A percentile compares a stretch with the other conserved stretches of the same genome.
Conservation (phyloP, 2,888 invertebrate genomes). For the Marronus borbonicus region DNA sequence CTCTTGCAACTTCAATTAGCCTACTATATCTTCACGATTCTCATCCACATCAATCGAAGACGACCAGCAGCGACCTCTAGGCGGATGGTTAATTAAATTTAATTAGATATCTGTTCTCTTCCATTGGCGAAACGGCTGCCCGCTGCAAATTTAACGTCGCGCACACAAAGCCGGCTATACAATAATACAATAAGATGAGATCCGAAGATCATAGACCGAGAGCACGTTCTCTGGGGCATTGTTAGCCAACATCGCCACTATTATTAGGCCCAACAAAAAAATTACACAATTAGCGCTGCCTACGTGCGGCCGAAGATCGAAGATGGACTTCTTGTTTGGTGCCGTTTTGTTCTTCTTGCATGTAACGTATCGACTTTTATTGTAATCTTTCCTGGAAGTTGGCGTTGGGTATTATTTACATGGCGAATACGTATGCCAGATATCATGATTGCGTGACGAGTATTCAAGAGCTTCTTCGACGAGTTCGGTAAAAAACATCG, state of each 20-base stretch:
- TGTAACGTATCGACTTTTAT: constrained; percentile 8
- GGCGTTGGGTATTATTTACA: too few relatives aligned
- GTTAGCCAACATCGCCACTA: not conserved
- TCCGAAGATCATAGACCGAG: not conserved
- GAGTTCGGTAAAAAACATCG: too few relatives aligned
- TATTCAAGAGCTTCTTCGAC: too few relatives aligned
- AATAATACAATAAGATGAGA: constrained; percentile 1
- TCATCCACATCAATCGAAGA: not conserved
- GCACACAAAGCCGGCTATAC: not conserved
- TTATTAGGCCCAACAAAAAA: constrained; percentile 3
- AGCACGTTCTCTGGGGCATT: not conserved
- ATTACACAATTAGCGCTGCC: constrained; percentile 11
- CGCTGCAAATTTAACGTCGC: constrained; percentile 7
- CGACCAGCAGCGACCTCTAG: constrained; percentile 29
- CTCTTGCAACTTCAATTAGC: constrained; percentile 4
- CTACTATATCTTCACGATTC: not conserved
- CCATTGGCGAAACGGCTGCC: not conserved
- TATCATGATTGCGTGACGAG: too few relatives aligned
- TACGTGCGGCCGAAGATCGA: not conserved
- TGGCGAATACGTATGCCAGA: too few relatives aligned
- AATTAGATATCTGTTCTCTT: constrained; percentile 22
- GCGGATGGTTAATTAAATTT: constrained; percentile 30
- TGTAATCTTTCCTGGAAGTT: constrained; percentile 17
- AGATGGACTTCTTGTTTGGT: not conserved
- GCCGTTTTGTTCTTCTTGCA: not conserved